These are phyloP conservation scores for Melitaea cinxia DNA, from an alignment of 1,140 invertebrate genomes.

Conservation along the genomic window DNA sequence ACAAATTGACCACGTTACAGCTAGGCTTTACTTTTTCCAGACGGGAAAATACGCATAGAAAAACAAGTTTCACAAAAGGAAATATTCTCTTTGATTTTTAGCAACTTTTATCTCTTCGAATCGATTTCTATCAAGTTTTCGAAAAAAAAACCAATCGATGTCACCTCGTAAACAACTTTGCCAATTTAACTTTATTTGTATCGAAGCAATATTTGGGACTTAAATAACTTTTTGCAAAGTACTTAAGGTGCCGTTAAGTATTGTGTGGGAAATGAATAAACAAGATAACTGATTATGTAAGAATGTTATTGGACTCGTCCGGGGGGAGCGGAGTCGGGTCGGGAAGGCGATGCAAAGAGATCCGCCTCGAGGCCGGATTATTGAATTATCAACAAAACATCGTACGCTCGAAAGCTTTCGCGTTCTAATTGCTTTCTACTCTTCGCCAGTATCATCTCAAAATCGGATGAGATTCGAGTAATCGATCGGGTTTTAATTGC, in stretches of 20 bases:
- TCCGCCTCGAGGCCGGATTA: conserved; percentile 66
- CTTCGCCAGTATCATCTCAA: conserved; percentile 62
- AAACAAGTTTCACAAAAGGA: conserved; percentile 12
- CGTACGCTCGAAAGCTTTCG: conserved; percentile 68
- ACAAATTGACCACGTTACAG: conserved; percentile 63
- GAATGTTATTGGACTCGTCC: conserved; percentile 59
- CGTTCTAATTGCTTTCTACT: conserved; percentile 76
- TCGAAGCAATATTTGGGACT: conserved; percentile 65
- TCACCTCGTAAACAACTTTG: conserved; percentile 67
- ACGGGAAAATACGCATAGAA: conserved; percentile 30
- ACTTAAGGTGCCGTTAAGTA: conserved; percentile 59
- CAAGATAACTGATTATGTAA: conserved; percentile 72
- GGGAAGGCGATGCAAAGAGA: conserved; percentile 62
- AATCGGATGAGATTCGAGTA: conserved; percentile 65
- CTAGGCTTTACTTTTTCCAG: conserved; percentile 40
- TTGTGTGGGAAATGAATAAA: conserved; percentile 70
- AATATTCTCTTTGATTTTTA: conserved; percentile 24
- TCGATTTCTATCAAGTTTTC: conserved; percentile 33
- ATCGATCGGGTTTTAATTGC: conserved; percentile 68
- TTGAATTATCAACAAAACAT: conserved; percentile 81
- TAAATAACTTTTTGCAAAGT: conserved; percentile 65
- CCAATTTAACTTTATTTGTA: conserved; percentile 81
- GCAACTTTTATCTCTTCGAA: neutral
- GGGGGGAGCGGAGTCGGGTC: conserved; percentile 27
- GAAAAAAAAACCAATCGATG: conserved; percentile 61